Evolutionary conservation across 2,113 vertebrate genomes (phyloP).

Genomic region (Hippocampus comes): DNA sequence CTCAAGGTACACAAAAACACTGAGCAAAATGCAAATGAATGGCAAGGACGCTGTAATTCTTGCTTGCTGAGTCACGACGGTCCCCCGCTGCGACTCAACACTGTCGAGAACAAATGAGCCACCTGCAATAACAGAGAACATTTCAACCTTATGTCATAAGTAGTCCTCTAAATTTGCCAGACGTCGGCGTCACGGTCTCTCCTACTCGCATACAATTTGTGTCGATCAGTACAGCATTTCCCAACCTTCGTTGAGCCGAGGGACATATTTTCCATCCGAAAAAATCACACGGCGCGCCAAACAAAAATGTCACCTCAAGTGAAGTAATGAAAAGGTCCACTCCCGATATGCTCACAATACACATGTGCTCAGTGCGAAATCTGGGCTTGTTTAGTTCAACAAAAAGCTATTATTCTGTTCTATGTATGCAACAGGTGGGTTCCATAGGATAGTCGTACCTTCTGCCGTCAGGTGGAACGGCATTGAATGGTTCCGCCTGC

Average conservation of each 20-base stretch:
- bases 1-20: neutral
- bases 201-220: neutral
- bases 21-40: neutral
- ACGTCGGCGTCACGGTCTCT: neutral
- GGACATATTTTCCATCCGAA: too few species aligned
- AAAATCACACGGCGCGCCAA: too few species aligned
- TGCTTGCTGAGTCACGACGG: constrained; percentile 22
- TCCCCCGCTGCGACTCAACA: constrained; percentile 9
- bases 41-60: neutral
- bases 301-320: too few species aligned
- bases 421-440: too few species aligned
- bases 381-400: neutral
- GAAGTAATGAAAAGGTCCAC: too few species aligned
- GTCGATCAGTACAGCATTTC: neutral
- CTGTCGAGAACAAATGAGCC: constrained; percentile 1
- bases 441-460: too few species aligned
- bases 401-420: too few species aligned
- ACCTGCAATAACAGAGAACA: neutral
- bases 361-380: neutral
- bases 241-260: neutral
- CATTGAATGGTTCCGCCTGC: too few species aligned
- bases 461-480: too few species aligned
- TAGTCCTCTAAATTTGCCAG: neutral
- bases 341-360: too few species aligned
- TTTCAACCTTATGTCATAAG: neutral